These are phyloP conservation scores for Clarias pachynema DNA, from an alignment of 2,797 vertebrate species.

Conservation along the genomic window DNA sequence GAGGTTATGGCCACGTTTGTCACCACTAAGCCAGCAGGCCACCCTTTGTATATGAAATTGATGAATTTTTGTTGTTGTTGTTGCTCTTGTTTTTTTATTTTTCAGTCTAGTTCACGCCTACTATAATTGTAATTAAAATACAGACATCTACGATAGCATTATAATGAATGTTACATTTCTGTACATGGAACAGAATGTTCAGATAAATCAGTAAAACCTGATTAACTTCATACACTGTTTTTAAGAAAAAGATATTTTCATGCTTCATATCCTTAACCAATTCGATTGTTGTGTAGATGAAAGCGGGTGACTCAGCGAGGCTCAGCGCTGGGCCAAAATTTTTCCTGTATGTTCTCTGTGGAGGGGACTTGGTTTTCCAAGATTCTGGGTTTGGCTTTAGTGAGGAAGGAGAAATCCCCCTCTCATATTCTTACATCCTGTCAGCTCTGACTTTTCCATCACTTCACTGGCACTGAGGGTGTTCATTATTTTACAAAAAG, in stretches of 20 bases:
- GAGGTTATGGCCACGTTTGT: no score
- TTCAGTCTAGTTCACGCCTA: neutral
- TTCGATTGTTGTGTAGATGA: neutral
- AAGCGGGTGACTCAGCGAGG: slow-evolving; percentile 11
- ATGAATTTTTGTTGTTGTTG: no score
- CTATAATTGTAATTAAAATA: neutral
- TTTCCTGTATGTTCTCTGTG: slow-evolving; percentile 34
- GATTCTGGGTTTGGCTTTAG: slow-evolving; percentile 38
- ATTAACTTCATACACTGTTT: neutral
- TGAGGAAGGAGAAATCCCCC: slow-evolving; percentile 41
- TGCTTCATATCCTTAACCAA: neutral
- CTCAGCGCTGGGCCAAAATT: neutral
- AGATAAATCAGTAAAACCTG: neutral
- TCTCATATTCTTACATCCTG: slow-evolving; percentile 43
- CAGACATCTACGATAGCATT: neutral
- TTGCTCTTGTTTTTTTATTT: neutral
- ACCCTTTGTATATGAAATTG: no score
- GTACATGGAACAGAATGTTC: neutral
- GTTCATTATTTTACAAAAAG: slow-evolving; percentile 35
- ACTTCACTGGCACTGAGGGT: slow-evolving; percentile 32
- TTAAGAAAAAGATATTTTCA: neutral
- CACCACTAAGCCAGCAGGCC: no score
- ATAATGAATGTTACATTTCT: neutral
- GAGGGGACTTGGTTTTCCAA: slow-evolving; percentile 49
- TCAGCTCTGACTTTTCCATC: slow-evolving; percentile 39